Base-by-base conservation (phyloP, 2,888 invertebrate genomes). In the Phoenoteleia sp. region DNA sequence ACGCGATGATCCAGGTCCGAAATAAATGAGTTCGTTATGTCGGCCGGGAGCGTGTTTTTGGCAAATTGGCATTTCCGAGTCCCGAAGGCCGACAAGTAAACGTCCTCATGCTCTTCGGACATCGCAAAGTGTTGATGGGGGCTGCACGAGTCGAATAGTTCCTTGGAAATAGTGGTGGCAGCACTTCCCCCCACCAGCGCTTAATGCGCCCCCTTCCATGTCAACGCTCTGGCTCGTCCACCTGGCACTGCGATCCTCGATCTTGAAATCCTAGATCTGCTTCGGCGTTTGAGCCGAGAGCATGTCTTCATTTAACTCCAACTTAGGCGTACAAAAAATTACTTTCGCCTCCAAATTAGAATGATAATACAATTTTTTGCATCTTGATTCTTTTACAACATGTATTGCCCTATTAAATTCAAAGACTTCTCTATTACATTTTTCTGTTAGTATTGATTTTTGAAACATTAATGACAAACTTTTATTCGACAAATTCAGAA, bases 51-150 rank as follows among this genome's bases (percentile, higher is more conserved):
- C 33, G 27, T 62, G 79, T 66, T 81, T 79, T 81, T 81, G 81
- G 84, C 79, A 81, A 84, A 86, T 84, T 82, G 74, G 81, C 84
- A 80, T 82, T 84, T 83, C 76, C 77, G 81, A 81, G 74, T 72
- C 75, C 82, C 88, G 91, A 91, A 91, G 91, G 90, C 90, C 90
- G 90, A 84, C 89, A 91, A 90, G 91, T 91, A 91, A 92, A 91
- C 91, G 91, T 88, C 91, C 91, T 90, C 91, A 88, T 89, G 89
- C 88, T 88, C 90, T 90, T 88, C 89, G 88, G 85, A 86, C 88
- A 84, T 83, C 83, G 79, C 84, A 81, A 84, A 67, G 82, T 56
- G 64, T 67, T 72, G 67, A 79, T 72, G 74, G 86, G 88, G 84
- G 87, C 83, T 54, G 84, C 75, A 71, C 49, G 80, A 79, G 76